phyloP scores from a whole-genome alignment of 2,113 vertebrate genomes.

The Hydrolagus affinis region DNA sequence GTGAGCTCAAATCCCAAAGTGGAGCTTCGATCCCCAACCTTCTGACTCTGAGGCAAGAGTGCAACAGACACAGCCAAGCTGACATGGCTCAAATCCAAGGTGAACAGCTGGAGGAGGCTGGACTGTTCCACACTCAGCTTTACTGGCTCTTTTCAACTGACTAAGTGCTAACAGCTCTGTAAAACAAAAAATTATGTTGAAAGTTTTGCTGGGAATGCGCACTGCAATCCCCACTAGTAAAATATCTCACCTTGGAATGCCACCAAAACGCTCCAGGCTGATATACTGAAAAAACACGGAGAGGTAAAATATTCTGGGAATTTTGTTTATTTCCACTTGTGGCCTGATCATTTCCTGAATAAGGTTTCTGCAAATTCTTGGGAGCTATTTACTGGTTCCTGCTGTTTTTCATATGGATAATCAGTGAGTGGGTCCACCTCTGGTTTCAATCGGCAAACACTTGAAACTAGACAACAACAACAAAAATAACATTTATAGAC shows the following conservation, averaged over 20 bases:
- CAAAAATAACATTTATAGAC: too few species aligned
- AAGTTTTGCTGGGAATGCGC: background rate
- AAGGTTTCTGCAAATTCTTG: too few species aligned
- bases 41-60: too few species aligned
- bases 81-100: background rate
- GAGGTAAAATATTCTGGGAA: constrained; percentile 18
- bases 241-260: background rate
- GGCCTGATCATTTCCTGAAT: background rate
- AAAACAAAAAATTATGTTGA: background rate
- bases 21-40: too few species aligned
- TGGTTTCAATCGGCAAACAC: too few species aligned
- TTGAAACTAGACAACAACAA: too few species aligned
- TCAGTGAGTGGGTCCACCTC: too few species aligned
- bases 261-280: background rate
- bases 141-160: constrained; percentile 4
- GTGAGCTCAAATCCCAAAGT: too few species aligned
- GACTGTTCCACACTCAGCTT: background rate
- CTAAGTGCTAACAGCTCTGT: constrained; percentile 1
- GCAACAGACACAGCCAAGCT: background rate
- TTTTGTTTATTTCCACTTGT: constrained; percentile 11
- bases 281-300: background rate
- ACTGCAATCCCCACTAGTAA: background rate
- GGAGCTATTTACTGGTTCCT: background rate
- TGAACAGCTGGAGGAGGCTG: background rate
- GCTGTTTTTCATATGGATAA: background rate